These are phyloP conservation scores for Hemicentrotus pulcherrimus DNA, from an alignment of 35 echinoderm and acorn worm genomes.

Conservation along the genomic window DNA sequence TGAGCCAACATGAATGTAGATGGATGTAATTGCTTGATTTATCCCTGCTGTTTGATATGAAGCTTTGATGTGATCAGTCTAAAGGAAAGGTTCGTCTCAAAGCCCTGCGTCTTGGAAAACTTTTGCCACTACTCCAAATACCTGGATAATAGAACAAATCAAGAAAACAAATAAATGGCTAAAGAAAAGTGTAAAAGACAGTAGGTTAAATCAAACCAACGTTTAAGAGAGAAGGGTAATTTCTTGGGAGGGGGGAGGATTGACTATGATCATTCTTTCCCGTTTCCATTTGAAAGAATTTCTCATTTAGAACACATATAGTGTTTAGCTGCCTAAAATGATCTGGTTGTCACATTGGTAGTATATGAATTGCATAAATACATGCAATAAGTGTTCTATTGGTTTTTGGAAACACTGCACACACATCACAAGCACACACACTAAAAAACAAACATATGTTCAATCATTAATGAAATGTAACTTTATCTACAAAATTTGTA, in stretches of 20 bases:
- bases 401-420: no score
- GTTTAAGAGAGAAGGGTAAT: neutral
- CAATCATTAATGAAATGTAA: no score
- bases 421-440: no score
- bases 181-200: neutral
- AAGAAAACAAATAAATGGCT: neutral
- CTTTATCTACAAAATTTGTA: no score
- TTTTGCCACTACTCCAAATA: slow-evolving; percentile 68
- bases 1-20: no score
- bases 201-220: neutral
- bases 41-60: neutral
- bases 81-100: neutral
- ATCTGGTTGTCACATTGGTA: no score
- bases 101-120: slow-evolving; percentile 63
- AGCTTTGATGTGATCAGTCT: neutral
- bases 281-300: no score
- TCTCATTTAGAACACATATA: neutral
- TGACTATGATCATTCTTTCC: neutral
- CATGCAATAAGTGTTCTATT: no score
- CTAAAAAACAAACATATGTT: no score
- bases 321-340: neutral
- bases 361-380: no score
- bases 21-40: neutral
- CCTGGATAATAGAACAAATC: slow-evolving; percentile 37
- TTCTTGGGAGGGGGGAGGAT: neutral